phyloP scores from a whole-genome alignment of 23 tunicate species.

The Halocynthia aurantium region DNA sequence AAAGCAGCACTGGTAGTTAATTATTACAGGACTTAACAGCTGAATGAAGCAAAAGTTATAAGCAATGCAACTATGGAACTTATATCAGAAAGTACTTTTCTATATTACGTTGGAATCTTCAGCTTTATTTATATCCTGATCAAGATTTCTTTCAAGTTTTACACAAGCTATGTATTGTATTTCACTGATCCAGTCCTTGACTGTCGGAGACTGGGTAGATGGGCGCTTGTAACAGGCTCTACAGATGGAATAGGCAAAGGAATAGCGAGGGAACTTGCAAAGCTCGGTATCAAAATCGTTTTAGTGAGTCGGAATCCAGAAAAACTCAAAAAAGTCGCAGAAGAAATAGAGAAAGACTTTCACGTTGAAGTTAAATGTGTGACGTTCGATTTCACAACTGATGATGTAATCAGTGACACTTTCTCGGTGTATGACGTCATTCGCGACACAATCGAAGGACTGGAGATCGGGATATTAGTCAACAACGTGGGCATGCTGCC shows the following conservation, averaged over 20 bases:
- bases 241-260: slow-evolving; percentile 49
- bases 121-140: background rate
- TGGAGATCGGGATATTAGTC: slow-evolving; percentile 36
- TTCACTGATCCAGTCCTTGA: slow-evolving; percentile 32
- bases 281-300: slow-evolving; percentile 32
- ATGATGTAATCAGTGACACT: background rate
- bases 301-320: slow-evolving; percentile 25
- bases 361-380: slow-evolving; percentile 27
- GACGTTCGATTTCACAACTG: slow-evolving; percentile 11
- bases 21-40: no score
- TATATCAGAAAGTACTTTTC: background rate
- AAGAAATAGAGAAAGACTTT: slow-evolving; percentile 34
- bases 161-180: slow-evolving; percentile 16
- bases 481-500: slow-evolving; percentile 36
- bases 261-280: slow-evolving; percentile 33
- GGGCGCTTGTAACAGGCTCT: slow-evolving; percentile 52
- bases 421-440: slow-evolving; percentile 24
- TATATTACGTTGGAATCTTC: background rate
- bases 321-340: slow-evolving; percentile 20
- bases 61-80: no score
- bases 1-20: no score
- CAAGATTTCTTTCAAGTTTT: background rate
- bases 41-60: no score
- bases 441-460: slow-evolving; percentile 8
- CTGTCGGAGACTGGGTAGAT: slow-evolving; percentile 41